Base-by-base conservation (phyloP, 2,797 vertebrate genomes). In the Micromesistius poutassou region DNA sequence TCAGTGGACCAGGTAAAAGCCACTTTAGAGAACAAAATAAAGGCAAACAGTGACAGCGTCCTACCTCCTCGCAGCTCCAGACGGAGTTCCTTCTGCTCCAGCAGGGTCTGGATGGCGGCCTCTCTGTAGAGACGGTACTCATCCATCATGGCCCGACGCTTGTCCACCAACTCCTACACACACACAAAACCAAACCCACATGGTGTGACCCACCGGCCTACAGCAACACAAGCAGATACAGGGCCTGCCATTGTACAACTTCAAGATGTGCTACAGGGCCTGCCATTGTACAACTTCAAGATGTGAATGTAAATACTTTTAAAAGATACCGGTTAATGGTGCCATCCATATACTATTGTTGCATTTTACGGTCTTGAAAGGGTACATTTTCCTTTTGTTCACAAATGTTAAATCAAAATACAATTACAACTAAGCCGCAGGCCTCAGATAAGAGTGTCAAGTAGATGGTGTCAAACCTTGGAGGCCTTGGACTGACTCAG, bases 401-500 rank as follows among this genome's bases (percentile, higher is more conserved):
- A 25, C 25, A 6, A 25, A 1, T 62, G 22, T 25, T 66, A 9
- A 28, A 66, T 28, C 2, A 68, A 28, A 66, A 28, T n/a, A 28
- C 62, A 30, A 68, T 25, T 68, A 2, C 19, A 19, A 62, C 22
- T n/a, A 62, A 62, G 22, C 55, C 8, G 3, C 62, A 16, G 62
- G 62, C 8, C 25, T 68, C 62, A 12, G 62, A 28, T 62, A 8
- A 62, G 55, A 68, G 55, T n/a, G 50, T n/a, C 19, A n/a, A n/a
- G 50, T 14, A 31, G 10, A 71, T 13, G 31, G 16, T 62, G 16
- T 68, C 93, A 88, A 90, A 97, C 98, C 97, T 99, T 99, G 0
- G 98, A 99, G 55, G 98, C 98, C 95, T 99, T 99, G 77, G 97
- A 97, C 83, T 99, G 98, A 91, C 97, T 99, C 88, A 99, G 88